These are phyloP conservation scores for Nothobranchius furzeri DNA, from an alignment of 2,113 vertebrate species.

Conservation along the genomic window DNA sequence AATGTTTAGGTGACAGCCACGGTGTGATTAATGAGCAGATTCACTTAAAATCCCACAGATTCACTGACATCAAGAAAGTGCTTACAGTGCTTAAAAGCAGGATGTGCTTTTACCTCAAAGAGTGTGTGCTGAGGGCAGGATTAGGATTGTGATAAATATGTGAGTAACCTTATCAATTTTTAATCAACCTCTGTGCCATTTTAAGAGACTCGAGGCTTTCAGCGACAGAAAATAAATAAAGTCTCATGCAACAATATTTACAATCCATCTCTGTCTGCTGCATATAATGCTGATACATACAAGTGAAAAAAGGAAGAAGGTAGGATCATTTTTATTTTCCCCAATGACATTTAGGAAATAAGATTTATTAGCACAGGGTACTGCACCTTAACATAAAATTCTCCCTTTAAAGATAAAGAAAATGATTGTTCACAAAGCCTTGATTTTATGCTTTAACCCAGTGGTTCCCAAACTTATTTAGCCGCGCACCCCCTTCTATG, in stretches of 20 bases:
- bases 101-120: constrained; percentile 22
- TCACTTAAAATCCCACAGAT: constrained; percentile 2
- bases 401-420: too few relatives aligned
- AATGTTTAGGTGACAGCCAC: constrained; percentile 9
- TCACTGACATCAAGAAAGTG: constrained; percentile 29
- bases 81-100: constrained; percentile 16
- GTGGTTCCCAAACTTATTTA: too few relatives aligned
- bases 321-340: neutral
- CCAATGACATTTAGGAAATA: neutral
- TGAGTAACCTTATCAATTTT: constrained; percentile 55
- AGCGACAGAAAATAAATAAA: constrained; percentile 23
- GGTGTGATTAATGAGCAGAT: constrained; percentile 18
- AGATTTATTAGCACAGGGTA: neutral
- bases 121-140: constrained; percentile 24
- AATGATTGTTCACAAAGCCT: neutral
- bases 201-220: constrained; percentile 35
- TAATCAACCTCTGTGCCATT: constrained; percentile 46
- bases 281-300: neutral
- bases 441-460: neutral
- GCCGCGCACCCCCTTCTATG: too few relatives aligned
- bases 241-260: constrained; percentile 8
- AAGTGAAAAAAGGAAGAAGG: neutral
- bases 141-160: constrained; percentile 49
- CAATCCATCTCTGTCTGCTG: neutral
- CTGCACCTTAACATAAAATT: too few relatives aligned